phyloP scores from a whole-genome alignment of 2,797 vertebrate species.

The Alauda arvensis region DNA sequence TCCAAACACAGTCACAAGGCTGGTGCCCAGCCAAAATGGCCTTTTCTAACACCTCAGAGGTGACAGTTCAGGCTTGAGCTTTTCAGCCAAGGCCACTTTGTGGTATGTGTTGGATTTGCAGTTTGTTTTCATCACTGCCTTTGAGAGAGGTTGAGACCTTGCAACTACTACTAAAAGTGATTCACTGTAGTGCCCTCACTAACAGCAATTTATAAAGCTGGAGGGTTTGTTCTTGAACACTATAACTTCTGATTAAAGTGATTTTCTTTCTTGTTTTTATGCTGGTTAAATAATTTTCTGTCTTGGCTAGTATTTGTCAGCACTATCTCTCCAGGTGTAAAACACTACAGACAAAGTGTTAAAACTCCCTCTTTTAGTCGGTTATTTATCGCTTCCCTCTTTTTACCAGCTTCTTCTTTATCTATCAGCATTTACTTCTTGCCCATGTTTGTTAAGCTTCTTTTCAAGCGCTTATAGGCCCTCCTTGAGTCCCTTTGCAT shows the following conservation, averaged over 20 bases:
- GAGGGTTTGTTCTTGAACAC: neutral
- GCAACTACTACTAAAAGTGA: neutral
- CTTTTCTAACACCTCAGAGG: neutral
- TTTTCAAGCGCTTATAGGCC: neutral
- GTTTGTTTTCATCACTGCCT: neutral
- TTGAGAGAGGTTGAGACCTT: neutral
- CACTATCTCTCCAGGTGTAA: neutral
- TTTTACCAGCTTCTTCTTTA: neutral
- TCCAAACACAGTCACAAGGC: neutral
- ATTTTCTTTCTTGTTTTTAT: neutral
- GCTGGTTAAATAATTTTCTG: neutral
- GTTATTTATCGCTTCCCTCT: neutral
- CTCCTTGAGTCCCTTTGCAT: neutral
- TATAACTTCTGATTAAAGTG: neutral
- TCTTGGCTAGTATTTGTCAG: neutral
- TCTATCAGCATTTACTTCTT: neutral
- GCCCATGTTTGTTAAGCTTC: fast-evolving
- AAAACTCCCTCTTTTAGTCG: neutral
- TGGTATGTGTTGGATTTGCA: neutral
- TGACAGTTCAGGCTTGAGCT: neutral
- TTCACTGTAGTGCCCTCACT: neutral
- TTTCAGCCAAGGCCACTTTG: neutral
- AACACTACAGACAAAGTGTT: neutral
- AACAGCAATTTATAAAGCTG: neutral
- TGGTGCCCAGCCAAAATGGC: neutral